phyloP scores from a whole-genome alignment of 2,797 vertebrate genomes.

The Bovichtus variegatus region DNA sequence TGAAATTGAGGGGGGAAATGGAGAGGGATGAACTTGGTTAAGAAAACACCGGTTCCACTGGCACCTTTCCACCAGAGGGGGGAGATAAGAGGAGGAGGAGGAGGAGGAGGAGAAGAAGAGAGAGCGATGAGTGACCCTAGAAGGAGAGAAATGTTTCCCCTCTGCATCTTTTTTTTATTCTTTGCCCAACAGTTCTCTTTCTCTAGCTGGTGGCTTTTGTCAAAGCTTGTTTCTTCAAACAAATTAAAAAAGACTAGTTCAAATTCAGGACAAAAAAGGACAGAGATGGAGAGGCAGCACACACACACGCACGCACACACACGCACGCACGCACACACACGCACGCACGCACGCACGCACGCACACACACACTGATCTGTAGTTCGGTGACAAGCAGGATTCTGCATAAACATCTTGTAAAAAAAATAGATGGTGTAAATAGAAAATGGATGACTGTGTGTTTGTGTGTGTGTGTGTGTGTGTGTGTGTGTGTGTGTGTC shows the following conservation, averaged over 20 bases:
- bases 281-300: slow-evolving; percentile 14
- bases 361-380: slow-evolving; percentile 19
- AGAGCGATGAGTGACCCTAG: slow-evolving; percentile 67
- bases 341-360: slow-evolving; percentile 8
- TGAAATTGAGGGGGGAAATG: slow-evolving; percentile 59
- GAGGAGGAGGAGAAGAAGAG: slow-evolving; percentile 25
- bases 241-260: slow-evolving; percentile 44
- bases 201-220: slow-evolving; percentile 55
- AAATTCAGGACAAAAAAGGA: slow-evolving; percentile 51
- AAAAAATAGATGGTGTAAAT: slow-evolving; percentile 23
- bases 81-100: slow-evolving; percentile 40
- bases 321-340: neutral
- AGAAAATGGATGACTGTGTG: slow-evolving; percentile 1
- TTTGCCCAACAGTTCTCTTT: slow-evolving; percentile 52
- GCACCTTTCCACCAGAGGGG: slow-evolving; percentile 67
- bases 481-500: slow-evolving; percentile 3
- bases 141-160: slow-evolving; percentile 73
- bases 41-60: slow-evolving; percentile 77
- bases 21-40: slow-evolving; percentile 82
- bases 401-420: slow-evolving; percentile 20
- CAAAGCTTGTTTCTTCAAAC: slow-evolving; percentile 38
- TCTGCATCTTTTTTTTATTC: slow-evolving; percentile 38
- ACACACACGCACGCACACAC: slow-evolving; percentile 1
- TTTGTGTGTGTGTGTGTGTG: neutral
- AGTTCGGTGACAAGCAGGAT: slow-evolving; percentile 16